A percentile compares a stretch with the other conserved stretches of the same genome.
phyloP scores from a whole-genome alignment of 2,797 vertebrate species.

The Avahi laniger region DNA sequence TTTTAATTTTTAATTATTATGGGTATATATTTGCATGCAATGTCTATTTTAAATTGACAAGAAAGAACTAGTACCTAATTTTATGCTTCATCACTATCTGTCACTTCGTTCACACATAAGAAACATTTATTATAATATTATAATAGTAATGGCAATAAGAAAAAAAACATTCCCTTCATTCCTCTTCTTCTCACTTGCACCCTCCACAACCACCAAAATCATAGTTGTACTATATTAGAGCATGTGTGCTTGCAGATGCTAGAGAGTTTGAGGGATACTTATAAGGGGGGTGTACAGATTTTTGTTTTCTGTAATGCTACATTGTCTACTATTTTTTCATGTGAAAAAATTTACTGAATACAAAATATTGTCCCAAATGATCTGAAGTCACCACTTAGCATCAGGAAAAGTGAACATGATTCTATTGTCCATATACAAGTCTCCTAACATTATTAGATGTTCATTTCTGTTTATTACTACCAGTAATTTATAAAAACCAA shows the following conservation, averaged over 20 bases:
- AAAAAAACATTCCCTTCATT: background rate
- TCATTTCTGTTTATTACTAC: slow-evolving; percentile 1
- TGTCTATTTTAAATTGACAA: slow-evolving; percentile 24
- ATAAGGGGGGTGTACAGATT: background rate
- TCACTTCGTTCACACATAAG: background rate
- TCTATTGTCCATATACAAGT: background rate
- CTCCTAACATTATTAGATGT: background rate
- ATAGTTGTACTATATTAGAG: background rate
- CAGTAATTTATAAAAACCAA: background rate
- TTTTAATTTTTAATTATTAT: too few relatives aligned
- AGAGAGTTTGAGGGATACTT: background rate
- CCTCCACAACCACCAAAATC: background rate
- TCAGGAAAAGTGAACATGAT: background rate
- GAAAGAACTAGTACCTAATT: background rate
- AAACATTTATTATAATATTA: slow-evolving; percentile 1
- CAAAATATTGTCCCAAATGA: background rate
- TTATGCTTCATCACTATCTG: background rate
- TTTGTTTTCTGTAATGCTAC: background rate
- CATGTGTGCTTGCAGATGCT: background rate
- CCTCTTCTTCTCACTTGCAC: background rate
- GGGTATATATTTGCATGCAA: background rate
- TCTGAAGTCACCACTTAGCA: background rate
- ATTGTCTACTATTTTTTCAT: background rate
- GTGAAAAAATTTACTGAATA: background rate
- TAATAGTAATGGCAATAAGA: background rate